A percentile compares a stretch with the other conserved stretches of the same genome.
Evolutionary conservation across 2,888 invertebrate species (phyloP).

Genomic region (Pyrocoelia pectoralis): DNA sequence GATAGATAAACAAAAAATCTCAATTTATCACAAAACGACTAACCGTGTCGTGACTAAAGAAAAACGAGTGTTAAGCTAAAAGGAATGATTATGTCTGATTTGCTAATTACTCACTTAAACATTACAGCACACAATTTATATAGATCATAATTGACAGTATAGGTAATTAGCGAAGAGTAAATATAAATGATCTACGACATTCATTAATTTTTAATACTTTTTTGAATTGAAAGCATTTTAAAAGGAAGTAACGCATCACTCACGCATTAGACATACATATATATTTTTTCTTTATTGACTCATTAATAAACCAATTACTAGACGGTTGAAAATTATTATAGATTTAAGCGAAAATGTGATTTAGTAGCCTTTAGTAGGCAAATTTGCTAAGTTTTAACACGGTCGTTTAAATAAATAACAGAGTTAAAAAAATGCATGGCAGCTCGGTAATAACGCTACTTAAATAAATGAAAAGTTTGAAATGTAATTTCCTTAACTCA

Average conservation of each 20-base stretch:
- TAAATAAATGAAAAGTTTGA: neutral
- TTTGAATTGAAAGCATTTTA: neutral
- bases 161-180: neutral
- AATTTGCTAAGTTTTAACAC: neutral
- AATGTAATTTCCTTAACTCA: neutral
- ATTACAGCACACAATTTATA: constrained; percentile 8
- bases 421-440: constrained; percentile 1
- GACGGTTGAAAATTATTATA: constrained; percentile 4
- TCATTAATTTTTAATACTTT: neutral
- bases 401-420: no score
- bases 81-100: constrained; percentile 1
- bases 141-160: constrained; percentile 9
- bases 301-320: constrained; percentile 15
- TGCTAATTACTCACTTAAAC: constrained; percentile 3
- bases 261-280: no score
- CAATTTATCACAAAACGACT: neutral
- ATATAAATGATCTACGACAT: constrained; percentile 3
- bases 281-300: constrained; percentile 16
- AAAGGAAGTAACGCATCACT: constrained; percentile 1
- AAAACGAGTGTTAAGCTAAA: neutral
- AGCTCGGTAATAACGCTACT: no score
- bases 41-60: neutral
- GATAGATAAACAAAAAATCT: no score
- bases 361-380: neutral
- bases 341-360: neutral